Evolutionary conservation across 2,888 invertebrate species (phyloP).

Genomic region (Epirrhoe tristata): DNA sequence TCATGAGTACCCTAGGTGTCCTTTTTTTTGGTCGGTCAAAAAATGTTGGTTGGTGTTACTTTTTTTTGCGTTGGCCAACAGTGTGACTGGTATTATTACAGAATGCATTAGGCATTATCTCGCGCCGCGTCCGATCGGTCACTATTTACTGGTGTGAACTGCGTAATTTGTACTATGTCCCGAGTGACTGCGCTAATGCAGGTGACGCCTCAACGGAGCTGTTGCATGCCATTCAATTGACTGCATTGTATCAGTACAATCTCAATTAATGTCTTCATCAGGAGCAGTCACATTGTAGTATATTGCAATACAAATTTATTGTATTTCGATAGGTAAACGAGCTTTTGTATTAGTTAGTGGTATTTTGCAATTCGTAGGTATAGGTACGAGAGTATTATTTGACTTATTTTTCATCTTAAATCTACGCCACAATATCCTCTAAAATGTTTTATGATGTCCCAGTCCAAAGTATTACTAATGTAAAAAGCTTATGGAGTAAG

Average conservation of each 20-base stretch:
- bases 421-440: too few species aligned
- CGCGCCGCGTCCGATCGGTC: background rate
- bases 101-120: slow-evolving; percentile 8
- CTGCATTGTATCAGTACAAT: background rate
- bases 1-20: background rate
- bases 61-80: background rate
- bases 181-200: background rate
- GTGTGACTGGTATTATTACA: slow-evolving; percentile 5
- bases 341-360: too few species aligned
- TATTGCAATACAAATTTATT: background rate
- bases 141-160: background rate
- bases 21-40: too few species aligned
- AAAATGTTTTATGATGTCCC: too few species aligned
- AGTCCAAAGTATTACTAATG: too few species aligned
- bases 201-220: background rate
- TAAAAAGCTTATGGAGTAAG: too few species aligned
- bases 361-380: too few species aligned
- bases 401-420: too few species aligned
- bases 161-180: background rate
- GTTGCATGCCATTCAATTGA: background rate
- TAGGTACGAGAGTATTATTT: too few species aligned
- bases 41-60: background rate
- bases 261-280: background rate
- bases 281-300: background rate
- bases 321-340: background rate